Evolutionary conservation across 2,797 vertebrate genomes (phyloP).

Genomic region (Hippoglossus hippoglossus): DNA sequence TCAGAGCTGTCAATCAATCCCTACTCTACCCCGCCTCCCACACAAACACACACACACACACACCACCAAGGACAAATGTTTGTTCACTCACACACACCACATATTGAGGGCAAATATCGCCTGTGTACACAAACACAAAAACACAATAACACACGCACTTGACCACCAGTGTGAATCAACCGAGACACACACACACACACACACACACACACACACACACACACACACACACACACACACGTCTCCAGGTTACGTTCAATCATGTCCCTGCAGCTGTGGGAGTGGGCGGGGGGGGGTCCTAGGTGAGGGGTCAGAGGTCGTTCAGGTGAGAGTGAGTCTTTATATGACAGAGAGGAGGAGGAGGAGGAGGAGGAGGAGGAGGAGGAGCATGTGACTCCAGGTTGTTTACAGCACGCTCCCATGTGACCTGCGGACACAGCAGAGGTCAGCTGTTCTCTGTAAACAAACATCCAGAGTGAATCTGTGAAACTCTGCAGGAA

Average conservation of each 20-base stretch:
- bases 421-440: neutral
- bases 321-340: neutral
- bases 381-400: neutral
- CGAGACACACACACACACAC: neutral
- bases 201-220: no score
- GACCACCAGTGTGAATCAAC: constrained; percentile 3
- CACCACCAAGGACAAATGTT: constrained; percentile 8
- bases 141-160: neutral
- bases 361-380: no score
- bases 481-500: no score
- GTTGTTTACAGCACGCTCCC: neutral
- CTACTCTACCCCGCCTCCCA: neutral
- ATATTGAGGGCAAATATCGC: constrained; percentile 7
- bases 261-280: no score
- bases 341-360: no score
- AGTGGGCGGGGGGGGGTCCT: neutral
- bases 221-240: neutral
- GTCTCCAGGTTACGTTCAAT: no score
- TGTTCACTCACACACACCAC: neutral
- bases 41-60: neutral
- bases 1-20: constrained; percentile 57
- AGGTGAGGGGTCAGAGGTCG: constrained; percentile 34
- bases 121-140: neutral
- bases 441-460: no score
- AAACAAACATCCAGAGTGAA: no score